phyloP scores from a whole-genome alignment of 2,797 vertebrate species.

The Yasuhikotakia modesta region DNA sequence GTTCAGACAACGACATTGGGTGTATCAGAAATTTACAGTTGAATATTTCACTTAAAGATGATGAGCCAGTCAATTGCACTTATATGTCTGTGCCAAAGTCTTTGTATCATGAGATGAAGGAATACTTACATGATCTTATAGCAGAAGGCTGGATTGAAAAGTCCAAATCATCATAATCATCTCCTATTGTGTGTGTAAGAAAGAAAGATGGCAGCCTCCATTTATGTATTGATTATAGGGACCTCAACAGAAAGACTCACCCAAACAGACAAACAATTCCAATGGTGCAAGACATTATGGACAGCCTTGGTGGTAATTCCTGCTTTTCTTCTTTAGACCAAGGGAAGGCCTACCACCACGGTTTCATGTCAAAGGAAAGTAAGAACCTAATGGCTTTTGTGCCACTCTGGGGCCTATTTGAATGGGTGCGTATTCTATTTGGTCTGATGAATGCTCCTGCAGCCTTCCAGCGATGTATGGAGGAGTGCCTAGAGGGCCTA shows the following conservation, averaged over 20 bases:
- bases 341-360: conserved; percentile 38
- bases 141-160: too few relatives aligned
- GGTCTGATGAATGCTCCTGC: not conserved
- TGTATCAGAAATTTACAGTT: too few relatives aligned
- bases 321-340: conserved; percentile 1
- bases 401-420: conserved; percentile 38
- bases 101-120: too few relatives aligned
- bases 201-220: too few relatives aligned
- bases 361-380: conserved; percentile 5
- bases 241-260: conserved; percentile 49
- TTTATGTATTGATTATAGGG: too few relatives aligned
- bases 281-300: conserved; percentile 64
- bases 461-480: not conserved
- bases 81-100: too few relatives aligned
- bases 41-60: too few relatives aligned
- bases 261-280: conserved; percentile 48
- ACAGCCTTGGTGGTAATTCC: conserved; percentile 58
- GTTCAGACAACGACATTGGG: not conserved
- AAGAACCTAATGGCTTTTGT: conserved; percentile 42
- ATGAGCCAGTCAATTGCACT: too few relatives aligned
- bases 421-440: conserved; percentile 22
- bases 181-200: too few relatives aligned
- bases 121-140: too few relatives aligned
- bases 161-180: too few relatives aligned
- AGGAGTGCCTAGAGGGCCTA: not conserved